Evolutionary conservation across 2,888 invertebrate species (phyloP), one percentile per base, ranked within the genome.

Genomic region (Cantharis nigra): DNA sequence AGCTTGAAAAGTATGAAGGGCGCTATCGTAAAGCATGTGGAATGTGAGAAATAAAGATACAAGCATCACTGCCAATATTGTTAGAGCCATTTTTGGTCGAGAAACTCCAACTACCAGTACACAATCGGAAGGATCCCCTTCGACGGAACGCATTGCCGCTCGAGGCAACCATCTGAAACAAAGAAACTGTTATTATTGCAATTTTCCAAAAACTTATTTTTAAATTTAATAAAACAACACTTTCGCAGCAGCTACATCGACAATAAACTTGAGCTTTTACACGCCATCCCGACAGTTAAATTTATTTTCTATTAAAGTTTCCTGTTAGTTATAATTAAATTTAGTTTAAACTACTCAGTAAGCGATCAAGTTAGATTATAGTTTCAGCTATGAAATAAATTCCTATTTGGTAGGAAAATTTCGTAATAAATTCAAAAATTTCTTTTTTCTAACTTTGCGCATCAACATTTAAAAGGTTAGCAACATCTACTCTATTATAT

Each of bases 21-120:
- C 95, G 87, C 95, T 95, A 90, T 96, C 95, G 90, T 95, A 95
- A 78, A 95, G 92, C 85, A 95, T 93, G 87, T 95, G 95, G 89
- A 95, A 95, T 83, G 95, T 95, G 86, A 96, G 92, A 89, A 95
- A 95, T 83, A 96, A 91, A 62, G 95, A 95, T 81, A 95, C 91
- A 83, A 95, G 91, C 90, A 94, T 94, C 87, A 95, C 93, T 85
- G 94, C 93, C 83, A 95, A 91, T 88, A 95, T 93, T 83, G 93
- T 93, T 87, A 94, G 93, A 86, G 95, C 95, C 91, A 95, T 92
- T 89, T 94, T 95, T 85, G 95, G 95, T 90, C 95, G 92, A 89
- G 95, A 94, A 86, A 95, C 94, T 84, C 95, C 95, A 86, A 95
- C 94, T 86, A 95, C 94, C 85, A 95, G 90, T 87, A 95, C 94